Base-by-base conservation (phyloP, 2,797 vertebrate species). In the Thunnus albacares region DNA sequence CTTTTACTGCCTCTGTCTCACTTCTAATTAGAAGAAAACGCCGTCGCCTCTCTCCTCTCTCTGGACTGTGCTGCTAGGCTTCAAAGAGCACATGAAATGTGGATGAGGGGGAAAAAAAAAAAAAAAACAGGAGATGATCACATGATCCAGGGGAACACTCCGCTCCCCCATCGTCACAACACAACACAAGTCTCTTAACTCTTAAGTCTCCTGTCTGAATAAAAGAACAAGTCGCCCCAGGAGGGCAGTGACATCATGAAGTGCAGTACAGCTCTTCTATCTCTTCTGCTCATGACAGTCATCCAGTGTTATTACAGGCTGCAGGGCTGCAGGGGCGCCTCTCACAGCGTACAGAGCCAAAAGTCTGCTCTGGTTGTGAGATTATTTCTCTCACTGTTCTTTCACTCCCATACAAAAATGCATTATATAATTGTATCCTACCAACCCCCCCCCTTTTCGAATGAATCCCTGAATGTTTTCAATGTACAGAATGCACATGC, bases 1-100 rank as follows among this genome's bases (percentile, higher is more conserved):
- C 87, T 93, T 92, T 93, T 91, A 94, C 85, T 90, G 85, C 89
- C 51, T 22, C 82, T 82, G 80, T 89, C 87, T 92, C 85, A 49
- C 56, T 60, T 88, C 87, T 89, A 93, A 93, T 94, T 93, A 93
- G 71, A 79, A 88, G 79, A 83, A n/a, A 92, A 84, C 26, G 22
- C 79, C 22, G 15, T 63, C 45, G 53, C 78, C 71, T 86, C 82
- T 81, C 73, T 83, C 62, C 65, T 61, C 20, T 85, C 70, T 83
- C 73, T 75, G 22, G 53, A 55, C 64, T 58, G 33, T 72, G 63
- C 70, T 68, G 63, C 55, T 22, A 33, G 65, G 56, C 83, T 81
- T 89, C 83, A 90, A 88, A 92, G 82, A 77, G 52, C 69, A 62
- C 60, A 69, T 75, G 60, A 83, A 75, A 77, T 47, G 63, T 76